Percentiles rank a stretch among this genome's conserved stretches.
Evolutionary conservation across 2,113 vertebrate genomes (phyloP).

Genomic region (Oryctolagus cuniculus): mOryCun1.1 NC_091444.1:23676501-23677000

Average conservation of each 20-base stretch:
- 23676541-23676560: not conserved
- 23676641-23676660: not conserved
- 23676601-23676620: not conserved
- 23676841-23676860: conserved; percentile 57
- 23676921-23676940: conserved; percentile 59
- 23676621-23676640: not conserved
- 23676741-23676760: not conserved
- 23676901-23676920: conserved; percentile 63
- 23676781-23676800: conserved; percentile 40
- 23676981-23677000: conserved; percentile 80
- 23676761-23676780: conserved; percentile 14
- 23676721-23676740: conserved; percentile 12
- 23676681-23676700: conserved; percentile 49
- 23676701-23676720: conserved; percentile 46
- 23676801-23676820: conserved; percentile 61
- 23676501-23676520: not conserved
- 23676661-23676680: not conserved
- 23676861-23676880: conserved; percentile 79
- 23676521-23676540: not conserved
- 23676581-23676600: not conserved
- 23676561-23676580: not conserved
- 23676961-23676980: conserved; percentile 42
- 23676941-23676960: conserved; percentile 60
- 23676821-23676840: conserved; percentile 22
- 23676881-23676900: conserved; percentile 72